Percentiles rank a stretch among this genome's conserved stretches.
Evolutionary conservation across 2,797 vertebrate genomes (phyloP).

Genomic region (Brachymystax lenok): DNA sequence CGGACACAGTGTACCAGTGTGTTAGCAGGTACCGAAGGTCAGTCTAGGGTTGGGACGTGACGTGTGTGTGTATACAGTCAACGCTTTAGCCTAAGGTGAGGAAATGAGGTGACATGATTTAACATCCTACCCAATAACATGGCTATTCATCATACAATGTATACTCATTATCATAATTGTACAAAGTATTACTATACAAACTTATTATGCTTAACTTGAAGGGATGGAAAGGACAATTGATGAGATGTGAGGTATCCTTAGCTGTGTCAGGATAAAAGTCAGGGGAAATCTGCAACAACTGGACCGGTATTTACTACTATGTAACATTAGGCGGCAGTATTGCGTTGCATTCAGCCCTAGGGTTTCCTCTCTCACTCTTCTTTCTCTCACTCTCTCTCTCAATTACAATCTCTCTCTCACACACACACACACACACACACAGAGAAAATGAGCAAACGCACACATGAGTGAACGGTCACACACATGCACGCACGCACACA

Average conservation of each 20-base stretch:
- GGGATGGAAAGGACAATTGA: constrained; percentile 56
- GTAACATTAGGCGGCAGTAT: constrained; percentile 69
- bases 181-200: constrained; percentile 66
- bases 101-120: not conserved
- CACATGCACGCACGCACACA: too few species aligned
- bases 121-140: not conserved
- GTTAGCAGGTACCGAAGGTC: not conserved
- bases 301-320: constrained; percentile 29
- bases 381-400: constrained; percentile 1
- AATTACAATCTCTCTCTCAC: constrained; percentile 10
- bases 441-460: not conserved
- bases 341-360: constrained; percentile 32
- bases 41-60: not conserved
- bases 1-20: not conserved
- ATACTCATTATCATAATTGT: constrained; percentile 67
- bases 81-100: not conserved
- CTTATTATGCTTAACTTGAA: constrained; percentile 66
- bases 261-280: constrained; percentile 17
- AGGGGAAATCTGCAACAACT: constrained; percentile 13
- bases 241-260: constrained; percentile 60
- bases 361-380: constrained; percentile 9
- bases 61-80: not conserved
- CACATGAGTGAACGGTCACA: too few species aligned
- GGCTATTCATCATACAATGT: constrained; percentile 60
- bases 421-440: constrained; percentile 21